Conservation (phyloP, 2,113 vertebrate species). For the Cololabis saira region DNA sequence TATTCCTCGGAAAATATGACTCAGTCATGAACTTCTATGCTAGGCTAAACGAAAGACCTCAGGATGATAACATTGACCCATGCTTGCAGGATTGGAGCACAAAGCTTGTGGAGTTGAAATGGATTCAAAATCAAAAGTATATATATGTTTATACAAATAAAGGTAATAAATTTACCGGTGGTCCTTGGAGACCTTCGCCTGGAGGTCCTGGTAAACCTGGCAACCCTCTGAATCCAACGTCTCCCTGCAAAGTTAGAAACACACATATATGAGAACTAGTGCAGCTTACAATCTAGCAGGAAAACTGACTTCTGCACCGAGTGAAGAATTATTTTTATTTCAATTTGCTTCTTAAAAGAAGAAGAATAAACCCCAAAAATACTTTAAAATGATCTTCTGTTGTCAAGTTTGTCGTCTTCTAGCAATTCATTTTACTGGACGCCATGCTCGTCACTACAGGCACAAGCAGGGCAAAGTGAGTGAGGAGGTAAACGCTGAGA, state of each 20-base stretch:
- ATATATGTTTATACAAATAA: no score
- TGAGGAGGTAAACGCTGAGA: no score
- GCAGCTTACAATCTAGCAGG: neutral
- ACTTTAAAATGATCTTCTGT: no score
- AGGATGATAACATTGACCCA: constrained; percentile 8
- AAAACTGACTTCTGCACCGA: no score
- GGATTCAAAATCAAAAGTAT: neutral
- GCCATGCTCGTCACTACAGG: no score
- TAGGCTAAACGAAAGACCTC: constrained; percentile 26
- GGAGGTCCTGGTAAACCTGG: constrained; percentile 83
- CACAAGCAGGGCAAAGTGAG: no score
- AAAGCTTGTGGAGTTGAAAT: no score
- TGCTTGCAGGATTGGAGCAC: constrained; percentile 6
- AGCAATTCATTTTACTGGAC: no score
- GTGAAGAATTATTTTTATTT: no score
- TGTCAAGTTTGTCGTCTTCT: no score
- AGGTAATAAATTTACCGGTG: constrained; percentile 76
- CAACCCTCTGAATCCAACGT: constrained; percentile 85
- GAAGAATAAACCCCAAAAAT: no score
- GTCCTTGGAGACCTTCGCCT: constrained; percentile 89
- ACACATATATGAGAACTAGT: constrained; percentile 12
- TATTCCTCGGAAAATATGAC: constrained; percentile 35
- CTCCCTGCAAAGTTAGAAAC: constrained; percentile 80
- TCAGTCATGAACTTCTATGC: constrained; percentile 36
- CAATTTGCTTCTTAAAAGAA: no score